Conservation (phyloP, 2,797 vertebrate genomes). For the Tinamus major region DNA sequence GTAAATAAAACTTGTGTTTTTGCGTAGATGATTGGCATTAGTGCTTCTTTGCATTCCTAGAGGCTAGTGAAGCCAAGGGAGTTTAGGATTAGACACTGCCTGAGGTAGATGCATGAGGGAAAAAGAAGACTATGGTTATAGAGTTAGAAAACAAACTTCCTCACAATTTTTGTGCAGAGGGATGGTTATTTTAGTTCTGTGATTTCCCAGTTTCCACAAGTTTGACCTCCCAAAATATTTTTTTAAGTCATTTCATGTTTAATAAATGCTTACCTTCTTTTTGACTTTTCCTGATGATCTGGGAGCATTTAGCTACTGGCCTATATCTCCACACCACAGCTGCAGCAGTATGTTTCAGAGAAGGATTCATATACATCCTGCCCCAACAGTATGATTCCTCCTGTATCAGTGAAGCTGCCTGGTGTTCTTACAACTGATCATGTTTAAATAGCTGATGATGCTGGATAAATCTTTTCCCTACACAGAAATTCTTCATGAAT, state of each 20-base stretch:
- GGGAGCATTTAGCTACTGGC: neutral
- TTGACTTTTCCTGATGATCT: conserved; percentile 9
- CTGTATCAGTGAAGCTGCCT: neutral
- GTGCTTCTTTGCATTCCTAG: neutral
- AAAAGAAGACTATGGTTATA: neutral
- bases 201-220: neutral
- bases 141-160: neutral
- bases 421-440: neutral
- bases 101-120: neutral
- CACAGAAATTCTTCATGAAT: neutral
- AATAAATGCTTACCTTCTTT: neutral
- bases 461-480: neutral
- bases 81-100: neutral
- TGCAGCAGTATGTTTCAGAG: neutral
- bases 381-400: neutral
- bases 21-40: neutral
- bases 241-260: neutral
- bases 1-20: neutral
- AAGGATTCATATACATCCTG: neutral
- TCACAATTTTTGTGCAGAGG: neutral
- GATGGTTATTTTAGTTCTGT: neutral
- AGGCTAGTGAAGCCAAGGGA: neutral
- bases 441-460: neutral
- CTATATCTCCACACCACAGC: neutral
- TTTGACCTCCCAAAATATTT: neutral